Evolutionary conservation across 1,140 invertebrate genomes (phyloP).

Genomic region (Achroia grisella): DNA sequence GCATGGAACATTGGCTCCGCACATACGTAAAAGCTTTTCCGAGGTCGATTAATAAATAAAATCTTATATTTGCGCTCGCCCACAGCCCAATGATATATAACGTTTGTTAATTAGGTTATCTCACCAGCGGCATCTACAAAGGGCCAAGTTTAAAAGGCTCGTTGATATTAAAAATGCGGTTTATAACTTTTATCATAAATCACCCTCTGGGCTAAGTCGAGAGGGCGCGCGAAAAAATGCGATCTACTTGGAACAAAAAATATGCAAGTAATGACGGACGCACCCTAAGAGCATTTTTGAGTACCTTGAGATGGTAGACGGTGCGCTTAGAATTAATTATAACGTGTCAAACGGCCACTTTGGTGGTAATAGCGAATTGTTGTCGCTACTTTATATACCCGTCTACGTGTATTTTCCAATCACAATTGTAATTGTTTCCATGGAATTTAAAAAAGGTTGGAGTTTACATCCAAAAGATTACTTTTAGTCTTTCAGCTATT

Average conservation of each 20-base stretch:
- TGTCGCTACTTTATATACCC: no score
- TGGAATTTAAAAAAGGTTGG: no score
- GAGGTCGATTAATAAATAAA: constrained; percentile 46
- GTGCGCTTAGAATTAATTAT: constrained; percentile 65
- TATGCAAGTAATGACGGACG: constrained; percentile 69
- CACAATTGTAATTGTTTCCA: no score
- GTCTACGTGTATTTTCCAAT: no score
- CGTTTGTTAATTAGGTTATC: constrained; percentile 73
- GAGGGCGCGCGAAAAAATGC: constrained; percentile 57
- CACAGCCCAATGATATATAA: constrained; percentile 58
- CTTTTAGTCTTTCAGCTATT: no score
- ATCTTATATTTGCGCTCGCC: constrained; percentile 55
- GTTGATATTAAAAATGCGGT: constrained; percentile 69
- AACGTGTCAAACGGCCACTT: background rate
- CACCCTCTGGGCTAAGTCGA: constrained; percentile 50
- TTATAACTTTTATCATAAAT: constrained; percentile 70
- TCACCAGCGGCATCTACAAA: constrained; percentile 62
- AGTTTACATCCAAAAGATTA: no score
- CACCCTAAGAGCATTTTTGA: constrained; percentile 66
- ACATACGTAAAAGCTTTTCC: constrained; percentile 31
- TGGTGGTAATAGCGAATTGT: constrained; percentile 30
- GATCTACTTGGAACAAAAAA: constrained; percentile 62
- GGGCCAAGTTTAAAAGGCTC: constrained; percentile 55
- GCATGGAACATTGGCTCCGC: constrained; percentile 9
- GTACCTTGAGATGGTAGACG: constrained; percentile 34